Evolutionary conservation across 2,113 vertebrate species (phyloP).

Genomic region (Bujurquina vittata): DNA sequence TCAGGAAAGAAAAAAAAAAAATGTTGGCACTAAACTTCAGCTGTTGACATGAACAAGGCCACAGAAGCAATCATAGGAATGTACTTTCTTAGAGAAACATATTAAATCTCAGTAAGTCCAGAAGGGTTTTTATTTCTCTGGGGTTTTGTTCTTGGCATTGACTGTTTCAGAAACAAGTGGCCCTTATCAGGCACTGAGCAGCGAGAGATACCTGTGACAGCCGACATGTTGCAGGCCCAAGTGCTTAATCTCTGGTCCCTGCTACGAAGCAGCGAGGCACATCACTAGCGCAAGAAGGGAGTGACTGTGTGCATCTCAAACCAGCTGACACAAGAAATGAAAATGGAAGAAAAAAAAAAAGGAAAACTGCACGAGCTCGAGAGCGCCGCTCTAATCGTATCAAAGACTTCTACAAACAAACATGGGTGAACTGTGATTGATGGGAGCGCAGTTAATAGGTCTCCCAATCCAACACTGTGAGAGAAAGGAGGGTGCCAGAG

Average conservation of each 20-base stretch:
- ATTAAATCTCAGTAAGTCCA: constrained; percentile 36
- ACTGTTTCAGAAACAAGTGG: constrained; percentile 61
- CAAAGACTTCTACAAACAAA: constrained; percentile 78
- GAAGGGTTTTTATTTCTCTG: constrained; percentile 31
- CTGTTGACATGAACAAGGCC: constrained; percentile 26
- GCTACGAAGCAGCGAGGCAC: constrained; percentile 58
- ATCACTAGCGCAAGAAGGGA: constrained; percentile 47
- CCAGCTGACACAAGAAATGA: constrained; percentile 29
- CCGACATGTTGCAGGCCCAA: constrained; percentile 65
- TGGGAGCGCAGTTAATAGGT: constrained; percentile 72
- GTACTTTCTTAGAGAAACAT: constrained; percentile 29
- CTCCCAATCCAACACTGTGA: constrained; percentile 47
- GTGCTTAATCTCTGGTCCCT: constrained; percentile 74
- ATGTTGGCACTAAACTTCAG: neutral
- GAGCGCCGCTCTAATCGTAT: constrained; percentile 67
- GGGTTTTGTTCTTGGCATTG: constrained; percentile 36
- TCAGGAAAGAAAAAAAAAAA: neutral
- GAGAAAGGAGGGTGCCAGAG: constrained; percentile 28
- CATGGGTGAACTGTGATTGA: constrained; percentile 74
- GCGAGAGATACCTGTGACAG: constrained; percentile 72
- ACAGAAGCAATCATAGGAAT: constrained; percentile 41
- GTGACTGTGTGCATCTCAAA: constrained; percentile 56
- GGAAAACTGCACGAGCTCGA: constrained; percentile 35
- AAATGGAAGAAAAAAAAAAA: neutral
- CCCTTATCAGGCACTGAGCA: constrained; percentile 68